These are phyloP conservation scores for Thaleichthys pacificus DNA, from an alignment of 2,797 vertebrate genomes.

Conservation along the genomic window DNA sequence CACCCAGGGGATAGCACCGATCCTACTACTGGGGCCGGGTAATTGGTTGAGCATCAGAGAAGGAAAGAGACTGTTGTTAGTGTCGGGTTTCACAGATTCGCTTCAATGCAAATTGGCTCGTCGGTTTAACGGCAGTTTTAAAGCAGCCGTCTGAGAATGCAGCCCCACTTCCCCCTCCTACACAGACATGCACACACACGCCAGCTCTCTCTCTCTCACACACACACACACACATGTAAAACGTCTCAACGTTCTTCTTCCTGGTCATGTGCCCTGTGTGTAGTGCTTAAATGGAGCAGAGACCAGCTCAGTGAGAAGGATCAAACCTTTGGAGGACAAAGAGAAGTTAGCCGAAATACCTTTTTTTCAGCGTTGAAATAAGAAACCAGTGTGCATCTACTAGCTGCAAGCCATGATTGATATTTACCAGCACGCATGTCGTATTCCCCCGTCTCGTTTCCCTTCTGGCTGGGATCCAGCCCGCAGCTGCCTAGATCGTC, in stretches of 20 bases:
- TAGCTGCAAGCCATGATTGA: not conserved
- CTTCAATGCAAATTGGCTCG: conserved; percentile 9
- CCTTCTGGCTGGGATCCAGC: not conserved
- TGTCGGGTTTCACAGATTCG: conserved; percentile 1
- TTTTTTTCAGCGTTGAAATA: not conserved
- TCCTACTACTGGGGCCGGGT: conserved; percentile 61
- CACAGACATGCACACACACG: not conserved
- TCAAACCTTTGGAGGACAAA: not conserved
- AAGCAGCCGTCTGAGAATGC: conserved; percentile 7
- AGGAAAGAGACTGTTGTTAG: conserved; percentile 16
- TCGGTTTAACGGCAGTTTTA: conserved; percentile 1
- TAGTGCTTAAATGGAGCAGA: not conserved
- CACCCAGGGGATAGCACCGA: conserved; percentile 61
- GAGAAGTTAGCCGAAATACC: not conserved
- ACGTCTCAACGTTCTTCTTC: not conserved
- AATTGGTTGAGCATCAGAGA: conserved; percentile 60
- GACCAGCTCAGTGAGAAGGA: not conserved
- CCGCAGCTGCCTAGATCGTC: not conserved
- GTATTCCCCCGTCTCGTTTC: not conserved
- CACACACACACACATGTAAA: not conserved
- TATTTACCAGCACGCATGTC: not conserved
- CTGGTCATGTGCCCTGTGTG: not conserved
- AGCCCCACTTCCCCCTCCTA: not conserved
- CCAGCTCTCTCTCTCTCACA: not conserved
- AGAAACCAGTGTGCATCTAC: not conserved